Conservation (phyloP, 2,113 vertebrate species). For the Apodemus sylvaticus region DNA sequence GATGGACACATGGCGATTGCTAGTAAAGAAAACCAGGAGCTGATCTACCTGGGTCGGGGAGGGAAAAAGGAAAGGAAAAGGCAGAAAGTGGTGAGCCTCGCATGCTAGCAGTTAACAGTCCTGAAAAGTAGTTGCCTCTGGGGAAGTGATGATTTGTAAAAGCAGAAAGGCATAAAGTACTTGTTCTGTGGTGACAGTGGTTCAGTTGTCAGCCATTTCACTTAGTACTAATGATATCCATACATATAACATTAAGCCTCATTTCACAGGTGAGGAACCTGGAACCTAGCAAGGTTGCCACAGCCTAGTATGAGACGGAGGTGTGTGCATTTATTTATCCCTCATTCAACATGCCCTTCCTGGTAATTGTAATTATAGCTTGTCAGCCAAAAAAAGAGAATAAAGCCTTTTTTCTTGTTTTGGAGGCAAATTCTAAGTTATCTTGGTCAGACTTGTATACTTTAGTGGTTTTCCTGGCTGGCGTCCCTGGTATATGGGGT, state of each 20-base stretch:
- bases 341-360: neutral
- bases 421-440: neutral
- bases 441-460: too few relatives aligned
- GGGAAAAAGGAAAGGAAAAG: neutral
- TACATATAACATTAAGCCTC: neutral
- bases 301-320: neutral
- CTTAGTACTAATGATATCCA: neutral
- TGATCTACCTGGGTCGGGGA: neutral
- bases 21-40: neutral
- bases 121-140: neutral
- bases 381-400: neutral
- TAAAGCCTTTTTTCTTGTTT: neutral
- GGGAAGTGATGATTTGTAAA: neutral
- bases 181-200: neutral
- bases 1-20: neutral
- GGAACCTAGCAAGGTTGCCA: neutral
- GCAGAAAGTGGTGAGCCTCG: neutral
- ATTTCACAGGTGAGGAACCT: neutral
- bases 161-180: neutral
- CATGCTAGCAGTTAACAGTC: neutral
- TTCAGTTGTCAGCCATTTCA: neutral
- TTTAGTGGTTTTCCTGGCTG: neutral
- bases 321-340: neutral
- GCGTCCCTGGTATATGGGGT: neutral
- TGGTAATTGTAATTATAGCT: neutral